phyloP scores from a whole-genome alignment of 2,797 vertebrate species.

The Periophthalmus magnuspinnatus region DNA sequence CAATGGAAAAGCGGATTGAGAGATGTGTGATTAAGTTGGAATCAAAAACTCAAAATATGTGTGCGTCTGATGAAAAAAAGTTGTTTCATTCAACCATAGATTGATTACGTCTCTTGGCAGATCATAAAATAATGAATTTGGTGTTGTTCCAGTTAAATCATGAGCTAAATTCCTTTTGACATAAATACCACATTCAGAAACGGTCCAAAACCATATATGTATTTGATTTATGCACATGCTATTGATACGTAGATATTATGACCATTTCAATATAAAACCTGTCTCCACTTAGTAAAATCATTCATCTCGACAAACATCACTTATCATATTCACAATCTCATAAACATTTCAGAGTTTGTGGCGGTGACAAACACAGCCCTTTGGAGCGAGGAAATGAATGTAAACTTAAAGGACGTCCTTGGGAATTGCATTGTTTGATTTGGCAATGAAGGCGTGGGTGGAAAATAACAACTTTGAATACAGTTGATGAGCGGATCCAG shows the following conservation, averaged over 20 bases:
- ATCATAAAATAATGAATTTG: neutral
- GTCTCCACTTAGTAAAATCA: neutral
- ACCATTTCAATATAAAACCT: neutral
- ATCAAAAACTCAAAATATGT: neutral
- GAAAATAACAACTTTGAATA: conserved; percentile 57
- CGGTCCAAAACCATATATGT: neutral
- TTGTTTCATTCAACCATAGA: neutral
- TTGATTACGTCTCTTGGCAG: conserved; percentile 1
- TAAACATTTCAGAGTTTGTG: conserved; percentile 39
- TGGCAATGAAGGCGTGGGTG: conserved; percentile 48
- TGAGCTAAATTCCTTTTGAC: too few species aligned
- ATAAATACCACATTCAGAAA: neutral
- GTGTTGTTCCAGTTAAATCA: neutral
- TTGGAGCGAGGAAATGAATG: conserved; percentile 50
- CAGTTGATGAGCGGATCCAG: conserved; percentile 57
- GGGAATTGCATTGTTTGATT: conserved; percentile 69
- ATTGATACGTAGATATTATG: neutral
- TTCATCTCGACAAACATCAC: conserved; percentile 11
- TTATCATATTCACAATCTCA: conserved; percentile 8
- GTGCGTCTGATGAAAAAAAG: neutral
- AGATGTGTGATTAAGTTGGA: too few species aligned
- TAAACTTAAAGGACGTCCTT: conserved; percentile 62
- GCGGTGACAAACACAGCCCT: conserved; percentile 29
- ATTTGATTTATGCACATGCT: neutral
- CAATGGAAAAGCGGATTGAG: neutral